Base-by-base conservation (phyloP, 1,140 invertebrate species). In the Physella acuta region DNA sequence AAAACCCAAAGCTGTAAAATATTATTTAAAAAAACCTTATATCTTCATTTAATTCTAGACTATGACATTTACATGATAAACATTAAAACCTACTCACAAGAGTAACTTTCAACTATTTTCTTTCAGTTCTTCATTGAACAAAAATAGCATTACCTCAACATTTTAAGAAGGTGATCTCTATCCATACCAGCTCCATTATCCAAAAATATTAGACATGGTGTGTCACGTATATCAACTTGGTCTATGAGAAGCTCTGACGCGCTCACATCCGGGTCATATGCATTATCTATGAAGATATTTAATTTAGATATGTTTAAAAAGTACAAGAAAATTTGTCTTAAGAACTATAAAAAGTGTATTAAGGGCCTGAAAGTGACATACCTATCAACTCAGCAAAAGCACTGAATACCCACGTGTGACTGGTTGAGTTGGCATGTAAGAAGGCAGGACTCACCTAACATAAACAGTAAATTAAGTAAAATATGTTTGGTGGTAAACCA, bases 141-240 rank as follows among this genome's bases (percentile, higher is more conserved):
- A n/a, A n/a, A n/a, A n/a, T 16, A 8, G 39, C 8, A 44, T 44
- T 20, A 84, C 82, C 80, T 82, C 11, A 84, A 68, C 82, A 84
- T 84, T 73, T 81, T 81, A 26, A 79, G 74, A 11, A 82, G 71
- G 56, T 81, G 80, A 1, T 81, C 78, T 24, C 74, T 66, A 26
- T 72, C 71, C 79, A 84, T 79, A 30, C 82, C 82, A 75, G 76
- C 77, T 31, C 82, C 82, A 77, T 82, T 82, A 68, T 84, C 82
- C 14, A 75, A 68, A 68, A 84, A 84, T 11, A 76, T 75, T 14
- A 84, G 71, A 69, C 76, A 77, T 1, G 64, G 56, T 24, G 58
- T 68, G 49, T 66, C 67, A 37, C 70, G 73, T 14, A 80, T 74
- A 11, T 58, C 70, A 49, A 75, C 58, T 51, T 77, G 76, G 59